Conservation (phyloP, 35 echinoderm and acorn worm genomes). For the Heliocidaris erythrogramma region DNA sequence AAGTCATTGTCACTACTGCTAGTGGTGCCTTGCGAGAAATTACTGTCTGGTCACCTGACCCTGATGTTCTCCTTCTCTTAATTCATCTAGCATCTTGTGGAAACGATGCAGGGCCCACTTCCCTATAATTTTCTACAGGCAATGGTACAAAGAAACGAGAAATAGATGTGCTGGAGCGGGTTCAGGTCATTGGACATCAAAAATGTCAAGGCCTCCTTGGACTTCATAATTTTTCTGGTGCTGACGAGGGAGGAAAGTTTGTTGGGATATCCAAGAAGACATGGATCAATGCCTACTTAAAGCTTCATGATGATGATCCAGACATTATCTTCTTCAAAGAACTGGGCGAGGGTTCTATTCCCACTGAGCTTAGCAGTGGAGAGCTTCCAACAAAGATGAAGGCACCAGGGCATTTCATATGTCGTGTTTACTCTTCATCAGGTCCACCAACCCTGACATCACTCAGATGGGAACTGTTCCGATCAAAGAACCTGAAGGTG, state of each 20-base stretch:
- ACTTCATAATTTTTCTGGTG: slow-evolving; percentile 55
- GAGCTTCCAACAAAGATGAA: too few relatives aligned
- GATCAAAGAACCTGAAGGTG: too few relatives aligned
- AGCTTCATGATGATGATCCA: slow-evolving; percentile 53
- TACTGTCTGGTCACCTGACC: too few relatives aligned
- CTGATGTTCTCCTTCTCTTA: too few relatives aligned
- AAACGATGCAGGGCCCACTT: slow-evolving; percentile 4
- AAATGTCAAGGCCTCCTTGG: slow-evolving; percentile 51
- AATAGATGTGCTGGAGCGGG: slow-evolving; percentile 43
- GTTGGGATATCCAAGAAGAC: slow-evolving; percentile 50
- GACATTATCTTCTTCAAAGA: slow-evolving; percentile 48
- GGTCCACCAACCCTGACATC: too few relatives aligned
- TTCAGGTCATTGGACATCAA: slow-evolving; percentile 60
- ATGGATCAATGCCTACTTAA: slow-evolving; percentile 46
- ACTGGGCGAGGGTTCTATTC: too few relatives aligned
- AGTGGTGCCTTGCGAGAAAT: too few relatives aligned
- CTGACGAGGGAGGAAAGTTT: slow-evolving; percentile 55
- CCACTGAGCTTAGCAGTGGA: too few relatives aligned
- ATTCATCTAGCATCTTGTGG: slow-evolving; percentile 52
- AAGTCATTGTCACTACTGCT: slow-evolving; percentile 55
- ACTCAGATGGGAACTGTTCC: too few relatives aligned
- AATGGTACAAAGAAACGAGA: slow-evolving; percentile 53
- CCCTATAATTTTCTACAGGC: slow-evolving; percentile 42
- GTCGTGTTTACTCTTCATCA: too few relatives aligned
- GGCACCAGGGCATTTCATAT: too few relatives aligned